Percentiles rank a stretch among this genome's conserved stretches.
Evolutionary conservation across 2,113 vertebrate species (phyloP).

Genomic region (Accipiter virgatus): DNA sequence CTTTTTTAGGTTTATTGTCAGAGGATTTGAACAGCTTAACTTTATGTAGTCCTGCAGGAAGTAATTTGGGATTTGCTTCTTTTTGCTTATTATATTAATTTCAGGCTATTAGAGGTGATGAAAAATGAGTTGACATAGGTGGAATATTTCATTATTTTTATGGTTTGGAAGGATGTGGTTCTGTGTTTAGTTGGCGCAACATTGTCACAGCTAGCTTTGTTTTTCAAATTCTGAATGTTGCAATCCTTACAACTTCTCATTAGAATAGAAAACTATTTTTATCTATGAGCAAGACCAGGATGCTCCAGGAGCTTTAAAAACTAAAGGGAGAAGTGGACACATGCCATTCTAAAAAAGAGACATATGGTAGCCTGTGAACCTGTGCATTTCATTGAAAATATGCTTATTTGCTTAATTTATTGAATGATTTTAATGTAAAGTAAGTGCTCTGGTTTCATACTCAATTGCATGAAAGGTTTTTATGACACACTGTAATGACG

Average conservation of each 20-base stretch:
- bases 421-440: background rate
- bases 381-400: background rate
- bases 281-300: background rate
- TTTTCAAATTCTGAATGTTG: background rate
- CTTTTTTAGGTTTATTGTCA: background rate
- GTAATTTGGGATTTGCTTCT: background rate
- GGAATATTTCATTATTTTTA: background rate
- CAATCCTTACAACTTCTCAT: background rate
- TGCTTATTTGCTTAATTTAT: background rate
- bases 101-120: background rate
- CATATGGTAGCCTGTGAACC: background rate
- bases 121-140: background rate
- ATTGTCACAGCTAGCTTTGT: background rate
- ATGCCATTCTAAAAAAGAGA: background rate
- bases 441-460: background rate
- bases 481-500: background rate
- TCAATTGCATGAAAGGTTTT: background rate
- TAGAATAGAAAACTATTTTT: background rate
- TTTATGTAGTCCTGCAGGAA: background rate
- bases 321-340: background rate
- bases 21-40: conserved; percentile 15
- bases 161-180: background rate
- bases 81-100: background rate
- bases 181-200: background rate
- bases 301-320: background rate